phyloP scores from a whole-genome alignment of 2,888 invertebrate genomes.

The Busseola fusca region DNA sequence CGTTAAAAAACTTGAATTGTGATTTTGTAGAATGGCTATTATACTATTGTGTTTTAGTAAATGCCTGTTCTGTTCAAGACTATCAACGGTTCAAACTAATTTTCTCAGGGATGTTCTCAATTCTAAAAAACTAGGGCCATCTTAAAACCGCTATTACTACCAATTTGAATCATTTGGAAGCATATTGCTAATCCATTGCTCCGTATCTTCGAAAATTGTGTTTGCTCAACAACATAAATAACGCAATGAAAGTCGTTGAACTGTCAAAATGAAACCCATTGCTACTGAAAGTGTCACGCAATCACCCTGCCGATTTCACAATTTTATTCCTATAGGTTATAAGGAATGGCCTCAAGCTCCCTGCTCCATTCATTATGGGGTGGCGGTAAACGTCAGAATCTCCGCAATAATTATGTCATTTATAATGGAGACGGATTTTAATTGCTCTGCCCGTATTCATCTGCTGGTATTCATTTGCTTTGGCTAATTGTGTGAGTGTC shows the following conservation, averaged over 20 bases:
- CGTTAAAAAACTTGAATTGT: neutral
- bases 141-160: no score
- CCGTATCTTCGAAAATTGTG: no score
- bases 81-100: neutral
- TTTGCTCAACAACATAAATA: no score
- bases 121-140: no score
- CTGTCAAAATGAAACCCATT: no score
- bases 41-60: neutral
- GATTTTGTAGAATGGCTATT: no score
- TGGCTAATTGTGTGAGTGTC: slow-evolving; percentile 28
- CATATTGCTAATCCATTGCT: no score
- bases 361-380: slow-evolving; percentile 60
- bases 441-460: slow-evolving; percentile 64
- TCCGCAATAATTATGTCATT: slow-evolving; percentile 70
- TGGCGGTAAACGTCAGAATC: slow-evolving; percentile 50
- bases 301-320: slow-evolving; percentile 1
- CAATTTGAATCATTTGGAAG: no score
- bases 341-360: slow-evolving; percentile 28
- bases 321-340: slow-evolving; percentile 19
- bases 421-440: slow-evolving; percentile 68
- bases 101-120: neutral
- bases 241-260: no score
- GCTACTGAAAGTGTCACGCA: no score
- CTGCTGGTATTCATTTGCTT: slow-evolving; percentile 32
- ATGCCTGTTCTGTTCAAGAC: neutral